Conservation (phyloP, 2,888 invertebrate genomes). For the Danaus chrysippus region DNA sequence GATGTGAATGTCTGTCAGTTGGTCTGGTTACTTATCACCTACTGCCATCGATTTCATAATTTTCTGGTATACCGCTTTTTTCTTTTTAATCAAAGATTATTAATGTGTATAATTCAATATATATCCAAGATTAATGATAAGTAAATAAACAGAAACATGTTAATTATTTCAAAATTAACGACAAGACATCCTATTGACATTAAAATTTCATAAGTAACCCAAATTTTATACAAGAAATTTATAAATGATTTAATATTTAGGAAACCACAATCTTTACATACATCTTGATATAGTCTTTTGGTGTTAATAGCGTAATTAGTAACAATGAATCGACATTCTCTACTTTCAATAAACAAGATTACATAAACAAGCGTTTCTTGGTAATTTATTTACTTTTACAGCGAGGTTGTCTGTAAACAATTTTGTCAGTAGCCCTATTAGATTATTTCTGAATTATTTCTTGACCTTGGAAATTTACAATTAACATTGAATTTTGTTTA, state of each 20-base stretch:
- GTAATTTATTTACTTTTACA: conserved; percentile 37
- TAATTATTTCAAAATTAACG: too few species aligned
- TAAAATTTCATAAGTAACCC: too few species aligned
- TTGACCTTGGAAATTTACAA: conserved; percentile 17
- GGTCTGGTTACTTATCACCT: too few species aligned
- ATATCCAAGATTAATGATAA: too few species aligned
- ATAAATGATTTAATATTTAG: not conserved
- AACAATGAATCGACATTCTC: conserved; percentile 21
- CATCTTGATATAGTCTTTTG: conserved; percentile 7
- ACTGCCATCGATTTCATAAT: too few species aligned
- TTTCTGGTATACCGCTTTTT: too few species aligned
- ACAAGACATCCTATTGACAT: too few species aligned
- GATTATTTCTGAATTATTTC: conserved; percentile 24
- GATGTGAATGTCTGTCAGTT: too few species aligned
- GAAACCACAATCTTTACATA: not conserved
- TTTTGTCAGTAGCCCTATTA: conserved; percentile 26
- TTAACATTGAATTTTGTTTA: conserved; percentile 24
- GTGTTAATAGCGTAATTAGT: conserved; percentile 27
- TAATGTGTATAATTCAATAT: too few species aligned
- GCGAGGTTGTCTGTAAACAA: conserved; percentile 35
- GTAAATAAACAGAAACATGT: too few species aligned
- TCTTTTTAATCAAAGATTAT: too few species aligned
- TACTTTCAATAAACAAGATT: conserved; percentile 26
- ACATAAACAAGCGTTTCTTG: conserved; percentile 34
- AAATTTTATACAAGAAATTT: not conserved